A percentile compares a stretch with the other conserved stretches of the same genome.
These are phyloP conservation scores for Syngnathus typhle DNA, from an alignment of 2,113 vertebrate species.

Conservation along the genomic window DNA sequence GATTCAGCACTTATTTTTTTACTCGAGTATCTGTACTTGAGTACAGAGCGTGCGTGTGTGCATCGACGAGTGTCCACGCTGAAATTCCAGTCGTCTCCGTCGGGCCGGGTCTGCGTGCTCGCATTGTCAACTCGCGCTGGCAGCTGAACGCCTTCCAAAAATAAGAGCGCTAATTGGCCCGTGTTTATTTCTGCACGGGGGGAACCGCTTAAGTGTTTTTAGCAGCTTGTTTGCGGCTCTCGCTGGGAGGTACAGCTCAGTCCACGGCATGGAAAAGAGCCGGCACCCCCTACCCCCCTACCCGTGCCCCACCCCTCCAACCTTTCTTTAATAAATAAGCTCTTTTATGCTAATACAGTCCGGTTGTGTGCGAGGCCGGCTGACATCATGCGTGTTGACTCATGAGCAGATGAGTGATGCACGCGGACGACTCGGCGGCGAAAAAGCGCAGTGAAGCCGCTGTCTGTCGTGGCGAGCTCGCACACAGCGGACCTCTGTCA, in stretches of 20 bases:
- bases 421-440: constrained; percentile 53
- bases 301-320: constrained; percentile 5
- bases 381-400: constrained; percentile 76
- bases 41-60: not conserved
- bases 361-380: constrained; percentile 66
- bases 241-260: constrained; percentile 68
- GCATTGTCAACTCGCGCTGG: constrained; percentile 43
- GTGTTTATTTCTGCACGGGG: constrained; percentile 67
- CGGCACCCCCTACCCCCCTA: constrained; percentile 20
- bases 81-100: constrained; percentile 25
- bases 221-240: constrained; percentile 69
- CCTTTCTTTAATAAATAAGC: constrained; percentile 67
- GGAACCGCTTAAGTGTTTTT: constrained; percentile 63
- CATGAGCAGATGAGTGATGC: constrained; percentile 74
- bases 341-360: constrained; percentile 68
- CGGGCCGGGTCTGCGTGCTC: constrained; percentile 40
- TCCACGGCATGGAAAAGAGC: constrained; percentile 61
- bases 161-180: constrained; percentile 63
- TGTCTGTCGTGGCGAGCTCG: constrained; percentile 41
- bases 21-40: not conserved
- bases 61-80: constrained; percentile 8
- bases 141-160: constrained; percentile 58
- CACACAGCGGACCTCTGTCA: constrained; percentile 70
- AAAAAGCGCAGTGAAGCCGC: constrained; percentile 51
- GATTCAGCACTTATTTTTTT: not conserved